Evolutionary conservation across 2,888 invertebrate genomes (phyloP).

Genomic region (Tubulanus polymorphus): DNA sequence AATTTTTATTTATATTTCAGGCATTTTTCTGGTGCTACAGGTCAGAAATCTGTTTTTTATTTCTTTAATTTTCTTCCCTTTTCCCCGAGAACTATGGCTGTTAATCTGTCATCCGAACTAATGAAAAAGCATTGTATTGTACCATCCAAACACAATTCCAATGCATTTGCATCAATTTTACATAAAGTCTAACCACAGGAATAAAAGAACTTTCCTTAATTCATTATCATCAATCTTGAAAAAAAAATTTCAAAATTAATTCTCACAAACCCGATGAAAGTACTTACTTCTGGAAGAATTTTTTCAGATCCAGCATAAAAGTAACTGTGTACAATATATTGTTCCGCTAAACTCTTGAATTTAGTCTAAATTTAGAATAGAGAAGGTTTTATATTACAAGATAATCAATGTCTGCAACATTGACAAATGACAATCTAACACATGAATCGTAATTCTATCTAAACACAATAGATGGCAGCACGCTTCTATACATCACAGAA

Average conservation of each 20-base stretch:
- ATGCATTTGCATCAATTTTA: too few species aligned
- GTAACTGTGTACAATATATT: conserved; percentile 79
- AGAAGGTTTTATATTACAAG: neutral
- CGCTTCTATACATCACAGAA: neutral
- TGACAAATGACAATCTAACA: neutral
- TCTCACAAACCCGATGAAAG: neutral
- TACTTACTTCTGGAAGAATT: conserved; percentile 31
- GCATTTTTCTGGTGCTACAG: too few species aligned
- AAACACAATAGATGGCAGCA: neutral
- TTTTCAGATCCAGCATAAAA: conserved; percentile 70
- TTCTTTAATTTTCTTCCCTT: too few species aligned
- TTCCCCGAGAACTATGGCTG: too few species aligned
- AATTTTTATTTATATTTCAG: too few species aligned
- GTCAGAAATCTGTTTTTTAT: too few species aligned
- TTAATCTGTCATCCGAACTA: neutral
- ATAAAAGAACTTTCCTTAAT: too few species aligned
- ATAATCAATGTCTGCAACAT: neutral
- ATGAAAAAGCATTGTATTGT: too few species aligned
- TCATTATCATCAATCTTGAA: too few species aligned
- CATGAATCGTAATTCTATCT: neutral
- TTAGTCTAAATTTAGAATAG: conserved; percentile 54
- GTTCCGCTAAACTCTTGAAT: conserved; percentile 61
- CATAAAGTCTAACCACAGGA: too few species aligned
- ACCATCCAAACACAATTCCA: conserved; percentile 18
- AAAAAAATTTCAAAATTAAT: neutral